These are phyloP conservation scores for Boleophthalmus pectinirostris DNA, from an alignment of 2,113 vertebrate species.

Conservation along the genomic window DNA sequence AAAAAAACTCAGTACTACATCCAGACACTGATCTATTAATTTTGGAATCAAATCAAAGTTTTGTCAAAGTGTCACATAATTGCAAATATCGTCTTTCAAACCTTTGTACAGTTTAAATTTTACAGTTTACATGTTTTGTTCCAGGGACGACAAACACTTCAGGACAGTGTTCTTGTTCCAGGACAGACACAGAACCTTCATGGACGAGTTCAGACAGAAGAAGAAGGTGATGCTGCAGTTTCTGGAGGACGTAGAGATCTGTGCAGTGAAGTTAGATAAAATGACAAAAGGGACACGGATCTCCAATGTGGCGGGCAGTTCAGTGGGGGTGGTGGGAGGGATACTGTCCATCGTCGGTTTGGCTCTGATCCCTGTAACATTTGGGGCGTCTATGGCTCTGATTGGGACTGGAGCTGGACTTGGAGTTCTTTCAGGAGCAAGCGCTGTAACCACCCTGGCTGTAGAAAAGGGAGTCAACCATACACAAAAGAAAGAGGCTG, in stretches of 20 bases:
- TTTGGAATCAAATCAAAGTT: too few species aligned
- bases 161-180: too few species aligned
- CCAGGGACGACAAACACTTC: slow-evolving; percentile 46
- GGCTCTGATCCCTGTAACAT: slow-evolving; percentile 49
- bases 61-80: too few species aligned
- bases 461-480: too few species aligned
- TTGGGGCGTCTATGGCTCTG: slow-evolving; percentile 46
- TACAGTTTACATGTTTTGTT: too few species aligned
- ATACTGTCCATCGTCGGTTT: slow-evolving; percentile 55
- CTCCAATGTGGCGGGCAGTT: slow-evolving; percentile 58
- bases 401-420: slow-evolving; percentile 23
- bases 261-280: slow-evolving; percentile 31
- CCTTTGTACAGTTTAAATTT: too few species aligned
- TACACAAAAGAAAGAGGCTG: slow-evolving; percentile 40
- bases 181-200: too few species aligned
- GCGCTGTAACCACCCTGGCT: slow-evolving; percentile 30
- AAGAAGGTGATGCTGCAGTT: slow-evolving; percentile 34
- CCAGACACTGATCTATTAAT: too few species aligned
- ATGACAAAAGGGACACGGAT: slow-evolving; percentile 55
- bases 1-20: too few species aligned
- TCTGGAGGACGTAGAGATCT: slow-evolving; percentile 28
- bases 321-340: slow-evolving; percentile 44
- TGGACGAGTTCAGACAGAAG: slow-evolving; percentile 20
- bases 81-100: too few species aligned
- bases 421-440: slow-evolving; percentile 43